Evolutionary conservation across 2,888 invertebrate genomes (phyloP).

Genomic region (Conchocele bisecta): DNA sequence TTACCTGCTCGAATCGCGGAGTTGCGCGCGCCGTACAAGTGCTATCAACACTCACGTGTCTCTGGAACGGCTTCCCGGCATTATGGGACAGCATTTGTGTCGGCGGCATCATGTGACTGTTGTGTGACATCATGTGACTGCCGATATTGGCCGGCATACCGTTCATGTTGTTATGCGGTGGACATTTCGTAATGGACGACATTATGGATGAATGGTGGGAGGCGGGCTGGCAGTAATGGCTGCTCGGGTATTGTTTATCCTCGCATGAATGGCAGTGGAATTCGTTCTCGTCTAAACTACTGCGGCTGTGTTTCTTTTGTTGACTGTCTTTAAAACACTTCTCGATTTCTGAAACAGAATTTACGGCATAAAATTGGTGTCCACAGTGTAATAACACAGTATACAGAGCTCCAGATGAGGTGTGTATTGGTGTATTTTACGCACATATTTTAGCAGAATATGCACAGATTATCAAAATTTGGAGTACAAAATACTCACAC

Average conservation of each 20-base stretch:
- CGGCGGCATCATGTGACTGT: constrained; percentile 15
- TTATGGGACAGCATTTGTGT: too few relatives aligned
- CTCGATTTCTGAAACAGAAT: constrained; percentile 49
- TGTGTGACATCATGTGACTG: constrained; percentile 20
- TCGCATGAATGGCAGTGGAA: constrained; percentile 34
- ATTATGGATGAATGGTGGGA: background rate
- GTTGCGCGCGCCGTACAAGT: constrained; percentile 1
- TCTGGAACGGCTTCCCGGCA: constrained; percentile 29
- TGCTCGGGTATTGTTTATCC: constrained; percentile 17
- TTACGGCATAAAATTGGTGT: too few relatives aligned
- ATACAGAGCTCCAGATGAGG: too few relatives aligned
- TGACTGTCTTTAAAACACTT: constrained; percentile 33
- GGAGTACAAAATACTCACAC: too few relatives aligned
- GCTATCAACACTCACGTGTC: constrained; percentile 48
- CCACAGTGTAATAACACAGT: too few relatives aligned
- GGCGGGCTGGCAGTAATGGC: constrained; percentile 5
- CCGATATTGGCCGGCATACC: constrained; percentile 15
- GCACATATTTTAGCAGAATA: too few relatives aligned
- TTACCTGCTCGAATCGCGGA: constrained; percentile 35
- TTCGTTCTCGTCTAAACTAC: constrained; percentile 44
- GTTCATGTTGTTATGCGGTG: constrained; percentile 13
- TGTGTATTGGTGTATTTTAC: too few relatives aligned
- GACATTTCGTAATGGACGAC: constrained; percentile 3
- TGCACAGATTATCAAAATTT: too few relatives aligned
- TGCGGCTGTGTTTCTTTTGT: constrained; percentile 36